These are phyloP conservation scores for Pantherophis vulpinus DNA, from an alignment of 2,797 vertebrate genomes.

Conservation along the genomic window DNA sequence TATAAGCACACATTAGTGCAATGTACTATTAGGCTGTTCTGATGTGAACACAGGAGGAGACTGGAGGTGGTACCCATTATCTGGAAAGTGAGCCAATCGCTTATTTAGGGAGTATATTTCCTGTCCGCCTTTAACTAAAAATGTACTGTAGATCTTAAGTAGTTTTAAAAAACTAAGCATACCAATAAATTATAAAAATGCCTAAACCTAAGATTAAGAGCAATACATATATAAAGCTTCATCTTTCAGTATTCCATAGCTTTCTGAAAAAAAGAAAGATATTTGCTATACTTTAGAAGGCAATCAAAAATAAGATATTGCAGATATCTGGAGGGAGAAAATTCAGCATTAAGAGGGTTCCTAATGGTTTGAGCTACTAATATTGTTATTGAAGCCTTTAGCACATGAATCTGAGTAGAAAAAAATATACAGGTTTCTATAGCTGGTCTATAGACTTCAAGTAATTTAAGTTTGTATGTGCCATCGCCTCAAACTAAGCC, in stretches of 20 bases:
- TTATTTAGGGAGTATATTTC: not conserved
- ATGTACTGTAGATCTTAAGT: not conserved
- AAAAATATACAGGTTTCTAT: not conserved
- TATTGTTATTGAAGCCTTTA: not conserved
- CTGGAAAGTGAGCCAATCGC: not conserved
- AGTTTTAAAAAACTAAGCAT: not conserved
- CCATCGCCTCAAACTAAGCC: not conserved
- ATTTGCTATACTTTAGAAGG: not conserved
- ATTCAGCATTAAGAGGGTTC: not conserved
- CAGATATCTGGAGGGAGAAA: not conserved
- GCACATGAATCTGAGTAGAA: not conserved
- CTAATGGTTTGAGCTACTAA: not conserved
- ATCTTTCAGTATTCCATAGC: not conserved
- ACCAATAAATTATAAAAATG: not conserved
- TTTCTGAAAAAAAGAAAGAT: not conserved
- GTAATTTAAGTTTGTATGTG: not conserved
- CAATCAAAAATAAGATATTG: not conserved
- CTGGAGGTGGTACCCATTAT: not conserved
- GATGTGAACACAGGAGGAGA: not conserved
- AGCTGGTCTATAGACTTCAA: not conserved
- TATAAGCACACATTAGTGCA: not conserved
- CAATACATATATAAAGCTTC: not conserved
- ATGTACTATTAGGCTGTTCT: not conserved
- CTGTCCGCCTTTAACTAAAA: not conserved
- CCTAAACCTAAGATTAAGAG: not conserved